Evolutionary conservation across 2,113 vertebrate genomes (phyloP), one percentile per base, ranked within the genome.

Genomic region (Coregonus clupeaformis): DNA sequence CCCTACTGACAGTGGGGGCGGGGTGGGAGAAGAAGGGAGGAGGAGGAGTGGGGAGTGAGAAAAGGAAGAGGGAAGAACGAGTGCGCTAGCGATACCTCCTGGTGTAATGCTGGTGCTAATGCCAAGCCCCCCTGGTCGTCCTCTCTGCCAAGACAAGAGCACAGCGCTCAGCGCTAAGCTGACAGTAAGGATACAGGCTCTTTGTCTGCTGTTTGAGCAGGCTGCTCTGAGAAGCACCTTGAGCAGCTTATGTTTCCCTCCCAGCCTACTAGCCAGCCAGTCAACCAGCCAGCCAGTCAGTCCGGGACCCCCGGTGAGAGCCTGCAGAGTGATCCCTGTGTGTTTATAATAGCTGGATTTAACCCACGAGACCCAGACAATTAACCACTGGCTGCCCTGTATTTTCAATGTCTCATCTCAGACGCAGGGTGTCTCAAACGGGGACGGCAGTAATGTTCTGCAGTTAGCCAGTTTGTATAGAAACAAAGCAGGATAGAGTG

Each of bases 61-160:
- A 27, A 3, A n/a, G 63, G 52, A 5, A 20, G 70, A 69, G 7
- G 13, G 69, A 67, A 66, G 74, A 75, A 49, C 12, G 32, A 79
- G 36, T 36, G 9, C 36, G 36, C 36, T 36, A 36, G 60, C 42
- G 75, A 66, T 72, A 45, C 55, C 30, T 32, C 71, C 64, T 11
- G 12, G 71, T 12, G 36, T 42, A 42, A 42, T 73, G 32, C 59
- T 30, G 79, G 55, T 75, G 47, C 71, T 77, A 78, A 82, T 68
- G 32, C 83, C 75, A 14, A 11, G 36, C 36, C 36, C 36, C 36
- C 36, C 36, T 42, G 11, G 3, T 47, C 59, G 49, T 83, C 65
- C 77, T 77, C 77, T 60, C 75, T 81, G 79, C 77, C 82, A 86
- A n/a, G 66, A 59, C 77, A 76, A 80, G 75, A 77, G 70, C 83